Base-by-base conservation (phyloP, 2,113 vertebrate genomes). In the Eulemur rufifrons region DNA sequence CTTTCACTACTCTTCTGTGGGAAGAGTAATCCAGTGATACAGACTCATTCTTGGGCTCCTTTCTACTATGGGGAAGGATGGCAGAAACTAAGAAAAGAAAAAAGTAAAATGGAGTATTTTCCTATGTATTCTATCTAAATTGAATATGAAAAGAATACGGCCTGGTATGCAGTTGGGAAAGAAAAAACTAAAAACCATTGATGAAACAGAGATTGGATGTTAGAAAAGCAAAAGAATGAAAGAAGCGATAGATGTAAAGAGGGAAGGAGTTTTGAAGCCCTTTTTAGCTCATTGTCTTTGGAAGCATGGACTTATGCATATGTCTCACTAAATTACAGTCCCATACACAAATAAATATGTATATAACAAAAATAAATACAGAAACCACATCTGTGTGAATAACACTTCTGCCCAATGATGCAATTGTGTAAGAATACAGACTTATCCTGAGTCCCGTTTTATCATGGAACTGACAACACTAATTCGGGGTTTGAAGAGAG, bases 41-140 rank as follows among this genome's bases (percentile, higher is more conserved):
- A 11, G 80, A 91, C 82, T 83, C 42, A 92, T 95, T 92, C 54
- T 54, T 61, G 18, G 39, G 1, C 9, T 95, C 3, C 14, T 89
- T 92, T 86, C 61, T 93, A 27, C 34, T 83, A 12, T 18, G 68
- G n/a, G 82, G 66, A 34, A 86, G 52, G 68, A 61, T 4, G 82
- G 54, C 73, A 95, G 14, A 95, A 95, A 86, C 15, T 80, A 91
- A 69, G 78, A 66, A 86, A 8, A 90, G 73, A 94, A 68, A 37
- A 73, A 83, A 50, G 85, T 37, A 88, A 66, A 63, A 15, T 47
- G 45, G 47, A 84, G 15, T 92, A 47, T 83, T 96, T 94, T 73
- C 37, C 34, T 56, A 64, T 27, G 59, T 29, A 80, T 20, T 63
- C 34, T 76, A 39, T 81, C 37, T 71, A 69, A 85, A 83, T 12